phyloP scores from a whole-genome alignment of 35 echinoderm and acorn worm genomes.

The Patiria miniata region DNA sequence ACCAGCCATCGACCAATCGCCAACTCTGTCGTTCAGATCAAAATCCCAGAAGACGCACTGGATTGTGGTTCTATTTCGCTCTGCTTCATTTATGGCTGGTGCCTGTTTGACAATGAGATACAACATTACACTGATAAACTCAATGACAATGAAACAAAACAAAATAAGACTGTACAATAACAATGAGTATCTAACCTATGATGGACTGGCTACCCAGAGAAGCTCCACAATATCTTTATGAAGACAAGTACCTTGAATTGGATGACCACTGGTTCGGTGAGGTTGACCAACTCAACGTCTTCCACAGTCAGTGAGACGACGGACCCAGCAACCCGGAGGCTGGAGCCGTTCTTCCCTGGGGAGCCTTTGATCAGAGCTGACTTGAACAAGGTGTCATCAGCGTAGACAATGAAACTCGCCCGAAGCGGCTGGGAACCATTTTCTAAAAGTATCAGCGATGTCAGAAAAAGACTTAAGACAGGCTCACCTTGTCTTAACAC shows the following conservation, averaged over 20 bases:
- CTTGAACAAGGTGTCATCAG: constrained; percentile 13
- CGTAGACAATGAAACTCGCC: constrained; percentile 32
- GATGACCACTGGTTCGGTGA: constrained; percentile 34
- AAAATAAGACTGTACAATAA: no score
- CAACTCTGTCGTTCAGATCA: constrained; percentile 56
- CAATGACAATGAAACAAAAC: no score
- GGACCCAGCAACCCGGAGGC: background rate
- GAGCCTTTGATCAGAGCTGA: background rate
- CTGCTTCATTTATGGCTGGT: no score
- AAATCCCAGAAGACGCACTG: constrained; percentile 95
- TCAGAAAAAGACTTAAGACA: no score
- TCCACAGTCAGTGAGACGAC: constrained; percentile 29
- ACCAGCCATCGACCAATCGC: constrained; percentile 91
- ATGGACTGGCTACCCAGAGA: no score
- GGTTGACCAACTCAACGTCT: constrained; percentile 7
- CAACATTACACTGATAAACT: no score
- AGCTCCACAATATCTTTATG: no score
- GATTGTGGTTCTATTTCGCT: background rate
- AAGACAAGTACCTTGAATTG: background rate
- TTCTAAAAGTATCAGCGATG: no score
- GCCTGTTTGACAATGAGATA: no score
- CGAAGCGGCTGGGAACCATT: background rate
- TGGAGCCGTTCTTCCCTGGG: background rate
- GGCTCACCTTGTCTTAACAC: background rate
- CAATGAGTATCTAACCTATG: no score